Base-by-base conservation (phyloP, 2,797 vertebrate species). In the Malurus leucopterus region DNA sequence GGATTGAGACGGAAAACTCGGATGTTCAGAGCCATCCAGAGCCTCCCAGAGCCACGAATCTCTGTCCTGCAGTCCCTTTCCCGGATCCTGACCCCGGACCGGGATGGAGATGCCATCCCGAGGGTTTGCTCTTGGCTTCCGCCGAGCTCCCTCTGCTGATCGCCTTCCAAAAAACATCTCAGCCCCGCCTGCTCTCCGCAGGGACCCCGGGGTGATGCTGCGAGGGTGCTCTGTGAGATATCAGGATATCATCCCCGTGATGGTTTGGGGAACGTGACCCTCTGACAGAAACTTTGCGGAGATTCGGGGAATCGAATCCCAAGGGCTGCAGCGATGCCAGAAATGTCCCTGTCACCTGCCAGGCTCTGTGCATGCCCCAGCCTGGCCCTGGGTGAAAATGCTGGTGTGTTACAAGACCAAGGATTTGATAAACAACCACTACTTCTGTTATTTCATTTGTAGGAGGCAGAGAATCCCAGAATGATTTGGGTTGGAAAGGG, bases 81-180 rank as follows among this genome's bases (percentile, higher is more conserved):
- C 36, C 10, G 0, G 9, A 3, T 5, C n/a, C 34, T 15, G 27
- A 44, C 65, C 67, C 22, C 30, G n/a, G 6, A 2, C 23, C 51
- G 12, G 65, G 58, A 13, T 78, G n/a, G 3, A 68, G 57, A 47
- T 29, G 27, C 11, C 68, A 2, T 38, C 8, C 14, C 6, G 32
- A 69, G 21, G 18, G 32, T 36, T 32, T 51, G 69, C 40, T 22
- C 90, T 93, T 40, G 68, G 53, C 75, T 96, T 90, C 91, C 81
- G 22, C 57, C 32, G 94, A 92, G 92, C 91, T 89, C 95, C 95
- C 91, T 91, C 94, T 95, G 90, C 91, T 92, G 93, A 74, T 89
- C 88, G 15, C 71, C 84, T 90, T 36, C 55, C 51, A 63, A 81
- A 94, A 77, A 34, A 38, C 90, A 41, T 59, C 41, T 15, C 84